These are phyloP conservation scores for Prunella himalayana DNA, from an alignment of 2,113 vertebrate genomes.

Conservation along the genomic window DNA sequence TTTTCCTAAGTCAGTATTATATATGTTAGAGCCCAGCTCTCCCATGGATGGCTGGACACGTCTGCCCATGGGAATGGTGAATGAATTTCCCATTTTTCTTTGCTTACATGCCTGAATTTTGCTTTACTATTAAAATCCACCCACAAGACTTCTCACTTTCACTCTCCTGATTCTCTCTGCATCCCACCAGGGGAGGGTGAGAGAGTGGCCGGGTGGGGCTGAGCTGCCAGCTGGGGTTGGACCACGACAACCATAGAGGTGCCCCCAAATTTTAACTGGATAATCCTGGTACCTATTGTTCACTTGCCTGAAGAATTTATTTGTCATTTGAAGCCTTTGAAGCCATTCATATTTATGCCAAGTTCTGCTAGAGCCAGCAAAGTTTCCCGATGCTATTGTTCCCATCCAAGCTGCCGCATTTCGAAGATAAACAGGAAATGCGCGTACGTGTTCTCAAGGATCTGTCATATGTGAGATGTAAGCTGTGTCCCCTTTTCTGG, in stretches of 20 bases:
- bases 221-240: neutral
- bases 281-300: neutral
- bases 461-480: neutral
- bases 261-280: neutral
- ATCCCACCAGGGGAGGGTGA: accelerated
- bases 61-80: accelerated
- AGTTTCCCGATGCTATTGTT: neutral
- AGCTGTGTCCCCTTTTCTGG: neutral
- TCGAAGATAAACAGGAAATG: neutral
- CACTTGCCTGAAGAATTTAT: neutral
- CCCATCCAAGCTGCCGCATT: neutral
- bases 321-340: neutral
- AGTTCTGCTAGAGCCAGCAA: neutral
- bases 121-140: neutral
- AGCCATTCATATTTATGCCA: neutral
- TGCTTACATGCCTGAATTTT: neutral
- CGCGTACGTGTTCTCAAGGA: neutral
- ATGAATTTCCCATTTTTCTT: neutral
- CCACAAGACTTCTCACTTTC: neutral
- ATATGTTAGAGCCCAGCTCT: accelerated
- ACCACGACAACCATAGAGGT: neutral
- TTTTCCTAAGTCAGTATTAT: accelerated
- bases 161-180: accelerated
- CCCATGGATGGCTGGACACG: neutral
- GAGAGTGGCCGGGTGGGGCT: accelerated